Conservation (phyloP, 2,888 invertebrate species). For the Chaitophorus viminalis region DNA sequence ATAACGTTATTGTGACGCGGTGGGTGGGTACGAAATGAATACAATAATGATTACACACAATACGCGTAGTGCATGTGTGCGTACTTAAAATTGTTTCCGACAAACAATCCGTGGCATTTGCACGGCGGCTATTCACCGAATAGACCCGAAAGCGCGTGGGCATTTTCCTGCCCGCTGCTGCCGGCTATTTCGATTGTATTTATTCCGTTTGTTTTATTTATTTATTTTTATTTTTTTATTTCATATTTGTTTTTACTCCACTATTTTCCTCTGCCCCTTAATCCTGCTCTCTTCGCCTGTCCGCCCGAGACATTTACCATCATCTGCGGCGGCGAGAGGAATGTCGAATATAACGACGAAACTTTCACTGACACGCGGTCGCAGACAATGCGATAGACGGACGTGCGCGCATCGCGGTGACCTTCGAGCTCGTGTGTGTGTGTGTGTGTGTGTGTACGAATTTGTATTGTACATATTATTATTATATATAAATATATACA, state of each 20-base stretch:
- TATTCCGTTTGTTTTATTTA: neutral
- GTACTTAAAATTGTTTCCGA: neutral
- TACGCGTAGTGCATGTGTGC: too few relatives aligned
- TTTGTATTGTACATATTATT: neutral
- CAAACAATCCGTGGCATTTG: neutral
- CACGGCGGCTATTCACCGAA: neutral
- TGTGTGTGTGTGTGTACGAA: slow-evolving; percentile 15
- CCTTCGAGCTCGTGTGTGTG: neutral
- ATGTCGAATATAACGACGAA: slow-evolving; percentile 31
- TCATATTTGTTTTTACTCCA: too few relatives aligned
- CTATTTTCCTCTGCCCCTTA: too few relatives aligned
- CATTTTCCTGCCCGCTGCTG: neutral
- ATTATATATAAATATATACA: too few relatives aligned
- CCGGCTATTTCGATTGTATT: neutral
- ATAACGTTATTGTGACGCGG: too few relatives aligned
- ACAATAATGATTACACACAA: too few relatives aligned
- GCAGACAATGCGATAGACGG: slow-evolving; percentile 35
- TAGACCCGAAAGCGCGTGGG: neutral
- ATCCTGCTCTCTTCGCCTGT: neutral
- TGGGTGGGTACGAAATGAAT: too few relatives aligned
- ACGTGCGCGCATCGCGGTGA: neutral
- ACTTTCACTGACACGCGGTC: slow-evolving; percentile 35
- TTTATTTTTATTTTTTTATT: too few relatives aligned
- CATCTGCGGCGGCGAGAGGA: slow-evolving; percentile 12
- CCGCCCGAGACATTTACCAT: slow-evolving; percentile 3